Conservation (phyloP, 1,140 invertebrate genomes). For the Pseudomyrmex cubaensis region DNA sequence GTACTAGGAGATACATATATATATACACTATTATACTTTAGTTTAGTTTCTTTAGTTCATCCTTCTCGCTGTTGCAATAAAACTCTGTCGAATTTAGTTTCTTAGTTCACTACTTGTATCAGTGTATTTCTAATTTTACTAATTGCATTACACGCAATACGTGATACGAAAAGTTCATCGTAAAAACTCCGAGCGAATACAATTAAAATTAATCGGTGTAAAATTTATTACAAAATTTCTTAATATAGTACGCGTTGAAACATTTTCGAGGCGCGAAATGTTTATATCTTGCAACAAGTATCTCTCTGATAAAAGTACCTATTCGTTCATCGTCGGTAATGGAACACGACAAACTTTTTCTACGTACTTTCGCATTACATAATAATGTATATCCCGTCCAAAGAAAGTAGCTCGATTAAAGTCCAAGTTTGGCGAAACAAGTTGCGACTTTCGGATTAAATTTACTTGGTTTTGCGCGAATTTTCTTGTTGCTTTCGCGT, state of each 20-base stretch:
- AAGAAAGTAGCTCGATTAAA: constrained; percentile 45
- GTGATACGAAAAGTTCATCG: neutral
- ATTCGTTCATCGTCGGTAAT: neutral
- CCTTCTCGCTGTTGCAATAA: neutral
- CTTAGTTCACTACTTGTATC: constrained; percentile 2
- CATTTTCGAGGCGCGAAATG: neutral
- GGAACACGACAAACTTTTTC: constrained; percentile 15
- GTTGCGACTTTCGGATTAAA: constrained; percentile 28
- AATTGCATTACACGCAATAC: neutral
- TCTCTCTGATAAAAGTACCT: constrained; percentile 2
- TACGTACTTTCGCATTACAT: constrained; percentile 3
- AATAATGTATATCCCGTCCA: neutral
- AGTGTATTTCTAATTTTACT: neutral
- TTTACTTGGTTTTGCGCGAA: neutral
- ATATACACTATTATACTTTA: neutral
- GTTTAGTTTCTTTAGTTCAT: constrained; percentile 7
- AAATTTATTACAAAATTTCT: too few species aligned
- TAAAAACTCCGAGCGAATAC: neutral
- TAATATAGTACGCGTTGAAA: too few species aligned
- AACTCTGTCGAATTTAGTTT: constrained; percentile 8
- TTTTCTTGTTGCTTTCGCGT: neutral
- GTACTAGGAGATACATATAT: neutral
- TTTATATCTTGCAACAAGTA: neutral
- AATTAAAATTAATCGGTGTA: too few species aligned
- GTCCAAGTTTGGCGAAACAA: constrained; percentile 24